A percentile compares a stretch with the other conserved stretches of the same genome.
These are phyloP conservation scores for Phrynocephalus vlangalii DNA, from an alignment of 2,797 vertebrate species.

Conservation along the genomic window DNA sequence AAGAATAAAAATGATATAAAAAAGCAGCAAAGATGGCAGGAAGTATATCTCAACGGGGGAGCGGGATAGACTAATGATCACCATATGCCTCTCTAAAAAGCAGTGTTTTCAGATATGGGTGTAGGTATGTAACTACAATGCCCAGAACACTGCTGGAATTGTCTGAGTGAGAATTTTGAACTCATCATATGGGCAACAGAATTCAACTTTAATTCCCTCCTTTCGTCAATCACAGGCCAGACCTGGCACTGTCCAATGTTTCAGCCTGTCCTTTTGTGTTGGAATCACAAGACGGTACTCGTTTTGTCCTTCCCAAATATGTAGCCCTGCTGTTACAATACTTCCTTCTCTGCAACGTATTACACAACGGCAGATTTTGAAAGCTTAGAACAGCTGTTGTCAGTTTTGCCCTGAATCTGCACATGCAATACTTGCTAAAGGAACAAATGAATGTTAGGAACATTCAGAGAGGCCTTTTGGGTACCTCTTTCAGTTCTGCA, in stretches of 20 bases:
- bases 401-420: not conserved
- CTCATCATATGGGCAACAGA: not conserved
- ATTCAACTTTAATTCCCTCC: not conserved
- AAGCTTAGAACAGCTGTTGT: not conserved
- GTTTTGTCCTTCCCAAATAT: not conserved
- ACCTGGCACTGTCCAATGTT: not conserved
- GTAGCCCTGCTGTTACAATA: no score
- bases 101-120: no score
- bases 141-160: no score
- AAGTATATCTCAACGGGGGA: no score
- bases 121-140: no score
- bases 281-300: not conserved
- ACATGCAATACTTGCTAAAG: not conserved
- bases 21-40: no score
- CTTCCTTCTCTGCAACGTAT: not conserved
- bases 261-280: no score
- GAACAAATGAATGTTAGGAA: no score
- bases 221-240: not conserved
- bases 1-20: no score
- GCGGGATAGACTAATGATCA: no score
- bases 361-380: not conserved
- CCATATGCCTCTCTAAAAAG: no score
- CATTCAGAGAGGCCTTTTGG: not conserved
- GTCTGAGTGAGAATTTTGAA: not conserved
- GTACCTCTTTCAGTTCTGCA: slow-evolving; percentile 6